Evolutionary conservation across 2,797 vertebrate genomes (phyloP).

Genomic region (Morelia viridis): DNA sequence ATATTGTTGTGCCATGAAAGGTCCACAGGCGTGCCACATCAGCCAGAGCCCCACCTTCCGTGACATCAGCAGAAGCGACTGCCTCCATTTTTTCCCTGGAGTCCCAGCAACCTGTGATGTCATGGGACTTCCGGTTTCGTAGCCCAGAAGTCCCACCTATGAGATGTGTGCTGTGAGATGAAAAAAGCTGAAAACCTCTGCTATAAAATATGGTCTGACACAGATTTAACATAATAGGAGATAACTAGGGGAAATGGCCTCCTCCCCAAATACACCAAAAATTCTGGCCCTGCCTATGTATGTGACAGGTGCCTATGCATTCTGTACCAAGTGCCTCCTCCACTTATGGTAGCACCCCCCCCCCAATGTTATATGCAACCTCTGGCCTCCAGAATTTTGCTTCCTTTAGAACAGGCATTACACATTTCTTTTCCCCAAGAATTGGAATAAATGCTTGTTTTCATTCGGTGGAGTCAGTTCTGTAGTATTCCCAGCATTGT

Average conservation of each 20-base stretch:
- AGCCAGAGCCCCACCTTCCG: background rate
- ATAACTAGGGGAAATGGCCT: background rate
- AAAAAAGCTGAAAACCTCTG: background rate
- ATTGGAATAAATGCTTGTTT: slow-evolving; percentile 15
- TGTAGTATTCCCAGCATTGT: slow-evolving; percentile 3
- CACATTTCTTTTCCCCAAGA: background rate
- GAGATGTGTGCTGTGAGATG: background rate
- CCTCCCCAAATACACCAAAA: background rate
- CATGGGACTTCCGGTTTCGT: background rate
- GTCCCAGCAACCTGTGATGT: background rate
- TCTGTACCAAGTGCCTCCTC: too few species aligned
- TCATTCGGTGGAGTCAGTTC: background rate
- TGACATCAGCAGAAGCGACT: background rate
- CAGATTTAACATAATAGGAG: background rate
- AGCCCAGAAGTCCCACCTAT: background rate
- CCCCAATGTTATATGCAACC: background rate
- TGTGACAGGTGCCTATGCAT: background rate
- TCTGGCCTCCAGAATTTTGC: background rate
- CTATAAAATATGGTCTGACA: background rate
- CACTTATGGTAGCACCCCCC: too few species aligned
- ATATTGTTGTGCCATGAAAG: background rate
- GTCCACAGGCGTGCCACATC: background rate
- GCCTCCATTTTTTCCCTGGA: background rate
- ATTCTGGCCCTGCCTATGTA: background rate
- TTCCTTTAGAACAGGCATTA: background rate